Base-by-base conservation (phyloP, 1,140 invertebrate species). In the Zaprionus camerounensis region DNA sequence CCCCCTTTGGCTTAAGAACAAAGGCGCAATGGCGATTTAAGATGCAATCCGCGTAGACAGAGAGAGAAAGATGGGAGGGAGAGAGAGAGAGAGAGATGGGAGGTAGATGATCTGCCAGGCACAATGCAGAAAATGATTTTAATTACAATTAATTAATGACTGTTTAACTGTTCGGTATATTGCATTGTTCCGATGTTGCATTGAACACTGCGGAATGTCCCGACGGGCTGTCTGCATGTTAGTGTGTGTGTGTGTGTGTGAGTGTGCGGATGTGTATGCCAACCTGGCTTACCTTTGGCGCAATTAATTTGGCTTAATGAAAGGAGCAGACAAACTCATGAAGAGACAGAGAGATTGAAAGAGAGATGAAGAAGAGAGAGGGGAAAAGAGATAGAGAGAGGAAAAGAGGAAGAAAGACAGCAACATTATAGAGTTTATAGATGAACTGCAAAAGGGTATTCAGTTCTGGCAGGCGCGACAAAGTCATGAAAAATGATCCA, bases 81-180 rank as follows among this genome's bases (percentile, higher is more conserved):
- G 36, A 49, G 55, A 3, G 6, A 17, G 7, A 44, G n/a, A 7
- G 31, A 34, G 31, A 11, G 9, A 34, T 7, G 22, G 7, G 53
- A 5, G 53, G 5, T 11, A 13, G 13, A 66, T 38, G 36, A 38
- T 38, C 13, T n/a, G 34, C 12, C 26, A n/a, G 51, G 51, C 46
- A 59, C 61, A 71, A 34, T 59, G 20, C 70, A 49, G 64, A 80
- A 88, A 87, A 88, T 84, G 67, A 82, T 83, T 90, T 90, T 90
- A 90, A 90, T 85, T 85, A 80, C 85, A 79, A 90, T 90, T 85
- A 90, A 90, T 90, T 90, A 90, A 90, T 90, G 85, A 41, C 71
- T 81, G 65, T 77, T 90, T 90, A 85, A 85, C 80, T 77, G 82
- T 67, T 69, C 63, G 66, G 63, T 69, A 58, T 71, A 71, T 53